Evolutionary conservation across 2,888 invertebrate genomes (phyloP), one percentile per base, ranked within the genome.

Genomic region (Caenorhabditis macrosperma): DNA sequence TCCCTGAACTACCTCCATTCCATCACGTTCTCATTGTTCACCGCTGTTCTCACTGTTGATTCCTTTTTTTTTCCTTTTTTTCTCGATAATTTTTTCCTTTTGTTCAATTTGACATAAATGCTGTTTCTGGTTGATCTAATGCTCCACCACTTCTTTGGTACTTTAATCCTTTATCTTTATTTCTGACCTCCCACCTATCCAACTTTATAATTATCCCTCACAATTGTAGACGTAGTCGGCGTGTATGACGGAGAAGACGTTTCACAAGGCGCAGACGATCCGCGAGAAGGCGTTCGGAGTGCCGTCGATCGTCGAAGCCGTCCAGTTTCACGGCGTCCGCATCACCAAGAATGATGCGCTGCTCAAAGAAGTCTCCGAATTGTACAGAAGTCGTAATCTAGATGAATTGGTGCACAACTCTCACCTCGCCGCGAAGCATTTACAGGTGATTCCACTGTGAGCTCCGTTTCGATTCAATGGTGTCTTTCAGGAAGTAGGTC

Each of bases 331-430:
- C 59, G 88, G 87, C 20, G 81, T 88, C 33, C 72, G 76, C 24
- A 75, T 80, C 44, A 90, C 90, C 2, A 88, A 89, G 61, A 81
- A 81, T 33, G 87, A 87, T 78, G 90, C 89, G 6, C 69, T 89
- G 6, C 68, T 88, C 41, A 86, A 88, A 86, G 94, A 95, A 30
- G 94, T 97, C 0, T 93, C 94, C 69, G 95, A 95, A 9, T 92
- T 98, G 20, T 96, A 97, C 91, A 93, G 94, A 83, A 95, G 95
- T 0, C 93, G 93, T 7, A 95, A 95, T 91, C 96, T 98, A 90
- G 94, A 95, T 90, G 95, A 96, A 90, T 66, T 90, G 6, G 82
- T 87, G 9, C 80, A 81, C 24, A 89, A 88, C 46, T 85, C 88
- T 10, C 82, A 88, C 68, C 50, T 87, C 35, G 88, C 88, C 0